Evolutionary conservation across 2,888 invertebrate species (phyloP).

Genomic region (Andricus quercusramuli): DNA sequence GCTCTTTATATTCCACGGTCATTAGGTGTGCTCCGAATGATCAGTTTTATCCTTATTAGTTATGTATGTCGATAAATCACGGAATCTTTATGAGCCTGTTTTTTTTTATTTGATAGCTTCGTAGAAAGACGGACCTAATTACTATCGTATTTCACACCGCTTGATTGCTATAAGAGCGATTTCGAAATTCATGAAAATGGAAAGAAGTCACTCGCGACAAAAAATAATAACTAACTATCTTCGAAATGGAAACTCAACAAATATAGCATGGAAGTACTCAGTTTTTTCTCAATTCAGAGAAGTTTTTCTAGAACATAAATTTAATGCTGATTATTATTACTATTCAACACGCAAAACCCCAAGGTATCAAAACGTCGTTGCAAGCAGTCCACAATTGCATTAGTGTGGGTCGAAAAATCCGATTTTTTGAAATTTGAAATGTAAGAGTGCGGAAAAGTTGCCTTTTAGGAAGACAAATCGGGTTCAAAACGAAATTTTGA

Average conservation of each 20-base stretch:
- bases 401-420: too few relatives aligned
- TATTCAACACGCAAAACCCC: too few relatives aligned
- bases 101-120: constrained; percentile 13
- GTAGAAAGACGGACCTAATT: constrained; percentile 25
- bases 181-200: neutral
- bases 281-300: neutral
- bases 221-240: constrained; percentile 1
- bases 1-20: constrained; percentile 2
- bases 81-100: neutral
- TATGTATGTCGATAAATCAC: constrained; percentile 5
- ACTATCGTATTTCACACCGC: constrained; percentile 5
- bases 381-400: too few relatives aligned
- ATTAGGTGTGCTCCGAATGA: constrained; percentile 10
- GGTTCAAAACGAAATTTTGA: too few relatives aligned
- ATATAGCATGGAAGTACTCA: neutral
- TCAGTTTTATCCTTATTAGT: constrained; percentile 13
- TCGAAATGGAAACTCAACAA: neutral
- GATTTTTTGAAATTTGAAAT: too few relatives aligned
- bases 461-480: too few relatives aligned
- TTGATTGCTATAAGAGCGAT: neutral
- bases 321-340: too few relatives aligned
- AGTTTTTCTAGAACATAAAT: neutral
- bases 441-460: too few relatives aligned
- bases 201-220: constrained; percentile 1
- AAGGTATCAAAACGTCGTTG: too few relatives aligned